phyloP scores from a whole-genome alignment of 2,113 vertebrate genomes.

The Montifringilla adamsi region DNA sequence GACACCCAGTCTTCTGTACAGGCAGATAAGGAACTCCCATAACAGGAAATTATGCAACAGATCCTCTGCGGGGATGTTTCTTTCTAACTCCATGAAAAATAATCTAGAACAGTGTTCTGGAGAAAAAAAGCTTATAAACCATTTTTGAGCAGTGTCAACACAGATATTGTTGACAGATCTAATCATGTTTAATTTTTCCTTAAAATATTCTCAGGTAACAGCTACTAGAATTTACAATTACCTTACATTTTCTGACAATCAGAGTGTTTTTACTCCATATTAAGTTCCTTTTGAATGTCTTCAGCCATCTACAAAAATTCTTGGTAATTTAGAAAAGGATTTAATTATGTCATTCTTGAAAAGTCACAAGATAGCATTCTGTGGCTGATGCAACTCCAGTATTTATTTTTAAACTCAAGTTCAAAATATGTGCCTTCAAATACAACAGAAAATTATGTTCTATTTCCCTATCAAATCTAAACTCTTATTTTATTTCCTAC shows the following conservation, averaged over 20 bases:
- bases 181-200: neutral
- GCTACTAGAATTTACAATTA: neutral
- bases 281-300: neutral
- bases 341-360: neutral
- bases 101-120: neutral
- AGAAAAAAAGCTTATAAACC: neutral
- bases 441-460: neutral
- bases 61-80: neutral
- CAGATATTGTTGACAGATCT: neutral
- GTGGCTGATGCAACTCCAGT: neutral
- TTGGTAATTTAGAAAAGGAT: neutral
- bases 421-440: neutral
- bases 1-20: neutral
- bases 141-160: neutral
- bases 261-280: neutral
- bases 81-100: neutral
- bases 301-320: neutral
- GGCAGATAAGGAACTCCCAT: neutral
- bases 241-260: neutral
- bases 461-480: neutral
- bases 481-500: neutral
- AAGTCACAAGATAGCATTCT: neutral
- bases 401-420: constrained; percentile 1
- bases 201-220: neutral
- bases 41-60: neutral